Evolutionary conservation across 2,797 vertebrate genomes (phyloP).

Genomic region (Ptychobarbus kaznakovi): DNA sequence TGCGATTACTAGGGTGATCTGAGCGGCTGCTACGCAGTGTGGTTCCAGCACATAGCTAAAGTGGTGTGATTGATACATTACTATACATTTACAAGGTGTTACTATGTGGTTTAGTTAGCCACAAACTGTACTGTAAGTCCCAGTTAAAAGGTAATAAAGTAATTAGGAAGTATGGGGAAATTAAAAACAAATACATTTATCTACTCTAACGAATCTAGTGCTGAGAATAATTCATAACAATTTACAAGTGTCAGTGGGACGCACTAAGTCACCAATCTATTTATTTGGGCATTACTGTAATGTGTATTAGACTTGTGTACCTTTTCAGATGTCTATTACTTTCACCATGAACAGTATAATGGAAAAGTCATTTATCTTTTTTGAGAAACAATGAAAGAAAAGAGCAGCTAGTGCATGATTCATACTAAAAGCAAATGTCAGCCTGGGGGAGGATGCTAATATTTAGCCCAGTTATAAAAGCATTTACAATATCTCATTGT

Average conservation of each 20-base stretch:
- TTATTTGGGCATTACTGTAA: not conserved
- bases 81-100: not conserved
- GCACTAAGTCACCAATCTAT: not conserved
- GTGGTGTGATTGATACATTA: not conserved
- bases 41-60: not conserved
- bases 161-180: not conserved
- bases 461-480: conserved; percentile 56
- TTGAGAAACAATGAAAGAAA: conserved; percentile 45
- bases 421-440: conserved; percentile 64
- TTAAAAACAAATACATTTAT: not conserved
- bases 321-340: not conserved
- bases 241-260: not conserved
- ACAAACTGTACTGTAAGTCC: not conserved
- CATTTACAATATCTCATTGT: conserved; percentile 61
- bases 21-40: not conserved
- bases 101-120: not conserved
- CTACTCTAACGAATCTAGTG: not conserved
- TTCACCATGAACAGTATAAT: conserved; percentile 2
- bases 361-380: conserved; percentile 45
- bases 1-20: not conserved
- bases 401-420: conserved; percentile 57
- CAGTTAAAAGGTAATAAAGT: not conserved
- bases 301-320: not conserved
- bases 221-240: not conserved
- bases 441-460: conserved; percentile 60